Evolutionary conservation across 2,113 vertebrate species (phyloP).

Genomic region (Pungitius pungitius): DNA sequence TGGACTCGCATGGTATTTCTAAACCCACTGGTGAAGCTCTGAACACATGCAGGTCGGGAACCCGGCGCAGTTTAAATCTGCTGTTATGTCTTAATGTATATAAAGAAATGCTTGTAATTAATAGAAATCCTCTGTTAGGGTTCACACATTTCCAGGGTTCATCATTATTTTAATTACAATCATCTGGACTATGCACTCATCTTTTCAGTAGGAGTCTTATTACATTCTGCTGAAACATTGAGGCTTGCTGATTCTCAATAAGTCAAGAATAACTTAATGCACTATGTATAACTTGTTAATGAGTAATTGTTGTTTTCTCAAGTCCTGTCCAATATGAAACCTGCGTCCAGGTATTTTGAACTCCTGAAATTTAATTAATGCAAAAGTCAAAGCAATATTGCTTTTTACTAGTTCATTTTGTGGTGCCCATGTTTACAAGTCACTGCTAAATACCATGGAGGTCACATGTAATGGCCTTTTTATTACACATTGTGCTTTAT

Average conservation of each 20-base stretch:
- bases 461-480: constrained; percentile 73
- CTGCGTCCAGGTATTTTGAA: constrained; percentile 10
- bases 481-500: constrained; percentile 73
- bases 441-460: constrained; percentile 77
- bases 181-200: constrained; percentile 62
- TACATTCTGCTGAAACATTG: constrained; percentile 13
- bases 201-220: constrained; percentile 32
- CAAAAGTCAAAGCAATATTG: constrained; percentile 66
- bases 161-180: constrained; percentile 28
- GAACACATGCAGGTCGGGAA: constrained; percentile 58
- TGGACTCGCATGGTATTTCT: constrained; percentile 81
- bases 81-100: constrained; percentile 70
- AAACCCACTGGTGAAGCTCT: constrained; percentile 56
- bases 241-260: constrained; percentile 28
- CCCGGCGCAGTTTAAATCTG: constrained; percentile 61
- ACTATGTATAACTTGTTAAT: constrained; percentile 20
- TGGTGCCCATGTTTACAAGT: constrained; percentile 63
- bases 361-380: constrained; percentile 27
- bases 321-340: constrained; percentile 2
- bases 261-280: constrained; percentile 35
- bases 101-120: constrained; percentile 40
- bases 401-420: constrained; percentile 42
- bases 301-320: constrained; percentile 13
- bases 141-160: constrained; percentile 36
- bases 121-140: constrained; percentile 19